Evolutionary conservation across 2,113 vertebrate species (phyloP), one percentile per base, ranked within the genome.

Genomic region (Axis porcinus): DNA sequence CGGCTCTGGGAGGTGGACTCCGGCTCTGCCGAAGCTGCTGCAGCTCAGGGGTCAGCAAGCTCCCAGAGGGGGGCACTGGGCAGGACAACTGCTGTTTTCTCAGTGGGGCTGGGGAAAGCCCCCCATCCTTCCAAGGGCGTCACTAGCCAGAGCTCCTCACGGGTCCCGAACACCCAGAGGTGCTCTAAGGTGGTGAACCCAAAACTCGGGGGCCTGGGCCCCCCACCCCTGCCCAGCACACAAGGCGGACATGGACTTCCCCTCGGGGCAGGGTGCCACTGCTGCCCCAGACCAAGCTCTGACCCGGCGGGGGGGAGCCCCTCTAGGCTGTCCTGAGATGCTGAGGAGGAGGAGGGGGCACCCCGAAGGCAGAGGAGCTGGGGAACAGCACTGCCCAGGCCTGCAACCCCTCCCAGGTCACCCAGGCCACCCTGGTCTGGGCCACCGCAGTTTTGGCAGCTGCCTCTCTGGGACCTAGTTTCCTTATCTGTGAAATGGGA

Each of bases 381-480:
- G 30, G 57, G 15, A 54, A 47, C 14, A 4, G 8, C 45, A 52
- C 78, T 33, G 78, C 28, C 36, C 11, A 9, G 55, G 84, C 55
- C 84, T 33, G 14, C 7, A 45, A 4, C 8, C 45, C 45, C 55
- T 19, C 2, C 6, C 0, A 1, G 1, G 14, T 13, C 70, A 15
- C 23, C 13, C 10, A 0, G 13, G 67, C 82, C 1, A 0, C 15
- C 19, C 55, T 0, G 30, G n/a, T 60, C 40, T 6, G 83, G 13
- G 43, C 12, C 28, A 23, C 36, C 5, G 5, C 2, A 0, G 0
- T 25, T 95, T 16, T 7, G 70, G 62, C 25, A 91, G n/a, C 13
- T 50, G 40, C 84, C 70, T 78, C 74, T 57, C 67, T 7, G 45
- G 40, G 55, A 28, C 43, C 60, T 33, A 27, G 52, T 36, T 23